Conservation (phyloP, 2,797 vertebrate species). For the Champsocephalus esox region DNA sequence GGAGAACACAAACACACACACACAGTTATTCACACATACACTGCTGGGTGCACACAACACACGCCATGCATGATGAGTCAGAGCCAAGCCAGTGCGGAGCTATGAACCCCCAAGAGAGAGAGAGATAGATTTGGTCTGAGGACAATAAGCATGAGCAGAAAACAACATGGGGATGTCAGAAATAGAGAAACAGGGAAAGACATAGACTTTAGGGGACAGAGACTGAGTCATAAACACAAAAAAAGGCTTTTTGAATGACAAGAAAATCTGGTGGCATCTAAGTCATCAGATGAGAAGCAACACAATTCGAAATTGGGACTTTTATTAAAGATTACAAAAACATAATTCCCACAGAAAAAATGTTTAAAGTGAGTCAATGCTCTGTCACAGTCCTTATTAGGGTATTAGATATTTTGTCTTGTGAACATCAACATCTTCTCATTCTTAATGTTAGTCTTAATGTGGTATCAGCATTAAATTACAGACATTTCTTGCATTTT, state of each 20-base stretch:
- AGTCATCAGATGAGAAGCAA: constrained; percentile 3
- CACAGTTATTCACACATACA: constrained; percentile 28
- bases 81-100: constrained; percentile 69
- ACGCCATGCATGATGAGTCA: constrained; percentile 78
- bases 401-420: neutral
- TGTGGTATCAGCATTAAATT: neutral
- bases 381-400: neutral
- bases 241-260: constrained; percentile 35
- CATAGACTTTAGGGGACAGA: constrained; percentile 67
- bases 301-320: constrained; percentile 1
- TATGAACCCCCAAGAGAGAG: constrained; percentile 66
- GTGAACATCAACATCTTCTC: neutral
- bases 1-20: constrained; percentile 29
- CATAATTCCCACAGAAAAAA: neutral
- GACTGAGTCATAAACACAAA: constrained; percentile 59
- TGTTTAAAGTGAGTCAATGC: neutral
- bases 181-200: constrained; percentile 61
- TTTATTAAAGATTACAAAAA: neutral
- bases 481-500: neutral
- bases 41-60: constrained; percentile 60
- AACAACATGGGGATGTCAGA: constrained; percentile 69
- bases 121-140: constrained; percentile 47
- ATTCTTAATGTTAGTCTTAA: neutral
- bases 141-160: constrained; percentile 64
- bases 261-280: constrained; percentile 48